Percentiles rank a stretch among this genome's conserved stretches.
Evolutionary conservation across 2,797 vertebrate species (phyloP).

Genomic region (Acanthiza pusilla): DNA sequence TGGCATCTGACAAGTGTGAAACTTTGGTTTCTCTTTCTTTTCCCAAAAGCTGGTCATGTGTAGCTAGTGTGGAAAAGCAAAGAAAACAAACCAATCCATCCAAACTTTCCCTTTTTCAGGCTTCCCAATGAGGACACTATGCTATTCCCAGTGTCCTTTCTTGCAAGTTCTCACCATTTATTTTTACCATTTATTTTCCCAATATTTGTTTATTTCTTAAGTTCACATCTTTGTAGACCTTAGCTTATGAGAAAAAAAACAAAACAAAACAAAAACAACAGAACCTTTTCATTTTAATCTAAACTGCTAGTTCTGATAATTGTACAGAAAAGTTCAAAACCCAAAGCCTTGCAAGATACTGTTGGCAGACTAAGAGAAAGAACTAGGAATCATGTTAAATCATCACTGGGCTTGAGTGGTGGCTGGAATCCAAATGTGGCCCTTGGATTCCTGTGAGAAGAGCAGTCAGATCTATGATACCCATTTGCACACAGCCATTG

Average conservation of each 20-base stretch:
- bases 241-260: not conserved
- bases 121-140: not conserved
- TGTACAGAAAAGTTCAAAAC: not conserved
- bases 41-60: fast-evolving
- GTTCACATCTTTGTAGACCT: not conserved
- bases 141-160: not conserved
- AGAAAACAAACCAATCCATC: not conserved
- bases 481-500: not conserved
- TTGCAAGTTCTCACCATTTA: not conserved
- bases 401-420: not conserved
- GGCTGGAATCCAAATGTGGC: not conserved
- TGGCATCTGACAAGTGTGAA: not conserved
- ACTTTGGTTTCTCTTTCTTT: not conserved
- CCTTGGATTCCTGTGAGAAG: not conserved
- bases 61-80: not conserved
- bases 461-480: fast-evolving
- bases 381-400: not conserved
- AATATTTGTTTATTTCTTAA: not conserved
- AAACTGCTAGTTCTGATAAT: not conserved
- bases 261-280: not conserved
- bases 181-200: not conserved
- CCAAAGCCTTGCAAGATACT: not conserved
- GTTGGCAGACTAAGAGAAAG: not conserved
- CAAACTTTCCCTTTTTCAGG: not conserved
- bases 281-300: not conserved